Conservation (phyloP, 2,888 invertebrate species). For the Noctua janthina region DNA sequence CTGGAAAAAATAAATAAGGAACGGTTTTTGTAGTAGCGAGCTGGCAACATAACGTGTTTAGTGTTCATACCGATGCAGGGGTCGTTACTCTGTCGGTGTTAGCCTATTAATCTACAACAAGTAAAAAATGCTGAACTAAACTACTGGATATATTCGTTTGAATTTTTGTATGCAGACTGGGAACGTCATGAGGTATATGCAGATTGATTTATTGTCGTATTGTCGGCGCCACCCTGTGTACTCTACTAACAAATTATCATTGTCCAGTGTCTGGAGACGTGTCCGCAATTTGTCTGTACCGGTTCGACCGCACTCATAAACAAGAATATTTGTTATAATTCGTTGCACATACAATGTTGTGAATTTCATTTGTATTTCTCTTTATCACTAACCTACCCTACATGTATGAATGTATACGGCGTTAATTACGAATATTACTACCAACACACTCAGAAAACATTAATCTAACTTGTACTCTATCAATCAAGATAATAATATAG, state of each 20-base stretch:
- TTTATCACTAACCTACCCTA: background rate
- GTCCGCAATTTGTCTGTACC: background rate
- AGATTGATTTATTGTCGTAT: too few species aligned
- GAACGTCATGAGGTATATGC: too few species aligned
- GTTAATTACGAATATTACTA: background rate
- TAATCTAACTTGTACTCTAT: constrained; percentile 53
- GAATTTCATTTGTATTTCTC: constrained; percentile 8
- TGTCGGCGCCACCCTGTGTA: background rate
- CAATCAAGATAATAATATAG: background rate
- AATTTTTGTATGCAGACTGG: too few species aligned
- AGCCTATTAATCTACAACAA: too few species aligned
- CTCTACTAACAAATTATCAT: background rate
- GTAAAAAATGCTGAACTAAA: too few species aligned
- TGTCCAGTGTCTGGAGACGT: background rate
- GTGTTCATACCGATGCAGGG: too few species aligned
- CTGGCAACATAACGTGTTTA: too few species aligned
- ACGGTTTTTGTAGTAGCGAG: too few species aligned
- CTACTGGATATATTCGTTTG: too few species aligned
- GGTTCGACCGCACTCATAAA: background rate
- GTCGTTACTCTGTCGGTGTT: too few species aligned
- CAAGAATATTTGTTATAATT: background rate
- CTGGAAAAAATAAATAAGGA: too few species aligned
- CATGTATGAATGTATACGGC: constrained; percentile 1
- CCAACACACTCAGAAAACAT: constrained; percentile 2
- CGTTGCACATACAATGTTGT: background rate